Evolutionary conservation across 2,888 invertebrate species (phyloP), one percentile per base, ranked within the genome.

Genomic region (Caradrina kadenii): DNA sequence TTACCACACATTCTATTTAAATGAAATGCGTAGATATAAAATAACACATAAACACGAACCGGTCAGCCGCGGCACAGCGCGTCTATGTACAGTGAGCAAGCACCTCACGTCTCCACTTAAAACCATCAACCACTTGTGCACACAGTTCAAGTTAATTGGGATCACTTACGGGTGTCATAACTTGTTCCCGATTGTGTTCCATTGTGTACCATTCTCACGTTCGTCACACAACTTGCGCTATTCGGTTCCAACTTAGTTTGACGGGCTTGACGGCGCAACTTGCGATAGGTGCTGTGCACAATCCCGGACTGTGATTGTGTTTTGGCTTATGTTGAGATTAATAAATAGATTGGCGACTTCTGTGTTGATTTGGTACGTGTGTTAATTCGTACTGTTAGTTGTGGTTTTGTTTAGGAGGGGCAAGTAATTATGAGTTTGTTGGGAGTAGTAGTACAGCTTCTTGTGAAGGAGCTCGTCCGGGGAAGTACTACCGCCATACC

Each of bases 161-260:
- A 79, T 76, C 76, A 73, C 76, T 81, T 80, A 82, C 83, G 61
- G 69, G 69, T 73, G 81, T 80, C 69, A 79, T 80, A 82, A 80
- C 79, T 82, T 63, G 55, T 58, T 69, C 63, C 45, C 63, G 63
- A 67, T 69, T 81, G 79, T 81, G 76, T 69, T 53, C 45, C 61
- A 70, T 70, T 69, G 71, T 70, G 69, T 77, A 62, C 77, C 50
- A 63, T 75, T 80, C 81, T 69, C 83, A 82, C 78, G 83, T 82
- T 65, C 56, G 60, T 59, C 71, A 73, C 59, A 54, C 63, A 76
- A 73, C 49, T 76, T 68, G 65, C 53, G 10, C 54, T 19, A 64
- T 70, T 73, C 64, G 50, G 22, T 52, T 52, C 22, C 21, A 68
- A 80, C 52, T 70, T 73, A 76, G 79, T 71, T 67, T 60, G 78